Base-by-base conservation (phyloP, 2,888 invertebrate species). In the Papilio elwesi region DNA sequence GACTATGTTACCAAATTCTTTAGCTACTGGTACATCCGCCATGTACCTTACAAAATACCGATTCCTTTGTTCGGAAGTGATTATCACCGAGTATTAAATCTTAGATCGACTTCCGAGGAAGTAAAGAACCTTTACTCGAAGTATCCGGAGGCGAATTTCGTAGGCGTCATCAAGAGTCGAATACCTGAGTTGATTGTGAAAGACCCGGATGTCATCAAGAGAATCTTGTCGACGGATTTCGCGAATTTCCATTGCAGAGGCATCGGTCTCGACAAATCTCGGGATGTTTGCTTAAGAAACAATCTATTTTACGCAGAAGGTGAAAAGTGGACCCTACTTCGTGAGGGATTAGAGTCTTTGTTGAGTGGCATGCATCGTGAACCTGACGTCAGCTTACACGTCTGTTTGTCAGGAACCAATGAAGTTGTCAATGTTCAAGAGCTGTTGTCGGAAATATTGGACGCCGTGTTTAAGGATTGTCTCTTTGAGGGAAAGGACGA, bases 271-370 rank as follows among this genome's bases (percentile, higher is more conserved):
- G 91, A 91, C 90, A 92, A 91, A 89, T 92, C 93, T 85, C 87
- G 84, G 88, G 93, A 93, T 92, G 89, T 92, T 91, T 93, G 92
- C 90, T 87, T 93, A 89, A 89, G 90, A 89, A 90, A 93, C 91
- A 93, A 93, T 91, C 89, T 92, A 86, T 93, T 92, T 86, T 92
- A 92, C 79, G 87, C 90, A 16, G 91, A 93, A 79, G 92, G 90
- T 52, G 92, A 92, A 87, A 93, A 92, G 75, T 92, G 93, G 91
- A 91, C 90, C 78, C 78, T 92, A 81, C 77, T 92, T 76, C 86
- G 90, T 1, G 83, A 85, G 38, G 86, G 87, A 68, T 85, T 92
- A 75, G 92, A 91, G 53, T 85, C 90, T 74, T 78, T 93, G 77
- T 85, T 92, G 84, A 88, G 82, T 66, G 87, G 82, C 79, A 82